phyloP scores from a whole-genome alignment of 1,140 invertebrate species.

The Microplitis demolitor region DNA sequence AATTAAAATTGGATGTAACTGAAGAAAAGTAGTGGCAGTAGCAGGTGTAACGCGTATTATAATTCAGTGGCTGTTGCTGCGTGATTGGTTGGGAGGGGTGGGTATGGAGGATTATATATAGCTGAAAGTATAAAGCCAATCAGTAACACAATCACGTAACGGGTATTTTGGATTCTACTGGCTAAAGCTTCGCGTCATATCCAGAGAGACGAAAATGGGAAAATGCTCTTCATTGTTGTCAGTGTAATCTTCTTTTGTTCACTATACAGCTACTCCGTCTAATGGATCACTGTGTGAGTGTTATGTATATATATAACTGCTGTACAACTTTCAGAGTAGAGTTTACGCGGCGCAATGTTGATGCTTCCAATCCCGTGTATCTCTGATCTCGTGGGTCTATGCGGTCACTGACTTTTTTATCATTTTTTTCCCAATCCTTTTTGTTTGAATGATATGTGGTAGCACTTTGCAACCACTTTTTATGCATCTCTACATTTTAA shows the following conservation, averaged over 20 bases:
- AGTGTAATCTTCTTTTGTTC: conserved; percentile 9
- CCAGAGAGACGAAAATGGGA: conserved; percentile 46
- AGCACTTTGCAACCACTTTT: no score
- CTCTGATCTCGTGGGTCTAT: background rate
- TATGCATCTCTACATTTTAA: no score
- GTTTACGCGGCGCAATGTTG: no score
- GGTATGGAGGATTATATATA: no score
- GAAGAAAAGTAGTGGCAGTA: background rate
- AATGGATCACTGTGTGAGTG: no score
- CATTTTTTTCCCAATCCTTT: no score
- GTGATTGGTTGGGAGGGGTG: background rate
- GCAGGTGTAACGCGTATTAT: background rate
- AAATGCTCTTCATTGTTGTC: conserved; percentile 46
- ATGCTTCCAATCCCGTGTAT: background rate
- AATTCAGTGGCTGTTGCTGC: conserved; percentile 2
- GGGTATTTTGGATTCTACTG: conserved; percentile 39
- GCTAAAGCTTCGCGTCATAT: conserved; percentile 41
- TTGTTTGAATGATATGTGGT: no score
- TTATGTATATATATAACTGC: no score
- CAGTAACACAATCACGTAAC: conserved; percentile 45
- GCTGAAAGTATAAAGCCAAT: conserved; percentile 25
- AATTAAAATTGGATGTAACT: background rate
- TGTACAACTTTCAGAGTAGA: no score
- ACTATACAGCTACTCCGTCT: no score
- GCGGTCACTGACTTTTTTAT: conserved; percentile 1